Evolutionary conservation across 2,113 vertebrate species (phyloP).

Genomic region (Tupaia tana): DNA sequence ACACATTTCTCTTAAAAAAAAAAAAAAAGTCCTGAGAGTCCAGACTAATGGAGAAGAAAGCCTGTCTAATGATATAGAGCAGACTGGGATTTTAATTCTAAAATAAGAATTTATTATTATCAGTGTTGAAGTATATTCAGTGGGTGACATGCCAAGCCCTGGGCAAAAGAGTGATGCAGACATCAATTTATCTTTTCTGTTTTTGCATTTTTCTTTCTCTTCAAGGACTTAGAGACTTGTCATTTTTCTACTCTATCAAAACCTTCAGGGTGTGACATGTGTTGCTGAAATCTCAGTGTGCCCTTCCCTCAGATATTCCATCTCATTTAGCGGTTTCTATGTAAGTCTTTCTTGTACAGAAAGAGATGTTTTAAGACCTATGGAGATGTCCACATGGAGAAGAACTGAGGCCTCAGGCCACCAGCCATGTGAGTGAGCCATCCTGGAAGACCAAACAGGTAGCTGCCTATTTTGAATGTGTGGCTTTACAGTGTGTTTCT

Average conservation of each 20-base stretch:
- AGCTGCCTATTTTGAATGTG: not conserved
- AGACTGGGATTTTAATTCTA: conserved; percentile 24
- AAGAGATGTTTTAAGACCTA: not conserved
- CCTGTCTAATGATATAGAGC: not conserved
- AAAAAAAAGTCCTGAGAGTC: not conserved
- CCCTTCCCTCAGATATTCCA: not conserved
- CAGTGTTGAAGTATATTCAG: not conserved
- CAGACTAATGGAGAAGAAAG: not conserved
- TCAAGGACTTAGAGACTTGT: not conserved
- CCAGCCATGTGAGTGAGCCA: not conserved
- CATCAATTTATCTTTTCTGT: not conserved
- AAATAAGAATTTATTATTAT: not conserved
- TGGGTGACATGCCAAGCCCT: not conserved
- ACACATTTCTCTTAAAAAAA: no score
- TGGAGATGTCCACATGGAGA: not conserved
- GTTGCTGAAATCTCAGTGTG: not conserved
- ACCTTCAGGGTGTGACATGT: not conserved
- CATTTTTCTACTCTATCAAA: conserved; percentile 9
- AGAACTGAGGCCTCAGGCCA: not conserved
- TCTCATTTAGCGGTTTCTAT: not conserved
- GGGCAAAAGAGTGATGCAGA: not conserved
- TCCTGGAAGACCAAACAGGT: not conserved
- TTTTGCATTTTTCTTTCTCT: not conserved
- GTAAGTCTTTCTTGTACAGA: not conserved
- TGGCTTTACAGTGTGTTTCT: not conserved